Percentiles rank a stretch among this genome's conserved stretches.
Conservation (phyloP, 2,888 invertebrate genomes). For the Drosophila cognata region DNA sequence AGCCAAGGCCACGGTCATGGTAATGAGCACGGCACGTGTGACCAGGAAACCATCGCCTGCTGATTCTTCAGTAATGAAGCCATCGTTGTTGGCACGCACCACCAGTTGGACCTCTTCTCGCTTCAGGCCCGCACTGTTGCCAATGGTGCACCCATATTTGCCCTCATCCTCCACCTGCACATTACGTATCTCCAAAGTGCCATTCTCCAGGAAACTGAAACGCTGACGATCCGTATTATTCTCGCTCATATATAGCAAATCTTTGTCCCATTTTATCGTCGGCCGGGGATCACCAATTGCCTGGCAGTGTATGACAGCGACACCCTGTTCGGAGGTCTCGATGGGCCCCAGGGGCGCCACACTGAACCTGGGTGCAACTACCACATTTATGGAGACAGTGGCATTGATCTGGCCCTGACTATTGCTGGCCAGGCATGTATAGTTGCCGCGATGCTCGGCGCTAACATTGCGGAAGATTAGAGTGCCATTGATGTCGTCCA, state of each 20-base stretch:
- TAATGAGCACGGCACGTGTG: constrained; percentile 95
- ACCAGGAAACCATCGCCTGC: constrained; percentile 90
- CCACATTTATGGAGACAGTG: constrained; percentile 93
- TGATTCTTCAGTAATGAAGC: constrained; percentile 84
- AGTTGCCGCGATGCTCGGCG: constrained; percentile 91
- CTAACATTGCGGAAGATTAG: constrained; percentile 92
- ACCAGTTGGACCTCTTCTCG: constrained; percentile 91
- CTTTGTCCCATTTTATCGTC: constrained; percentile 96
- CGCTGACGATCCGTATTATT: constrained; percentile 85
- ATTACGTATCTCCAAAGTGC: constrained; percentile 91
- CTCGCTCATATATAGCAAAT: constrained; percentile 87
- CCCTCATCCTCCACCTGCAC: constrained; percentile 93
- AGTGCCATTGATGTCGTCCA: constrained; percentile 94
- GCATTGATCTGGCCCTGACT: constrained; percentile 92
- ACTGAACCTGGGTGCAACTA: constrained; percentile 93
- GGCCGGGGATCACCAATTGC: constrained; percentile 96
- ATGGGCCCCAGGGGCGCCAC: constrained; percentile 91
- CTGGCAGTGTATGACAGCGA: constrained; percentile 92
- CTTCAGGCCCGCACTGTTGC: constrained; percentile 95
- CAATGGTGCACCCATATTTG: constrained; percentile 97
- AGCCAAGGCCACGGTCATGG: constrained; percentile 95
- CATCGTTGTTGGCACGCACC: constrained; percentile 89
- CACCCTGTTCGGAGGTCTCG: constrained; percentile 90
- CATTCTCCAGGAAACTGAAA: constrained; percentile 91
- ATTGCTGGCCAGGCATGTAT: constrained; percentile 93